Percentiles rank a stretch among this genome's conserved stretches.
Conservation (phyloP, 2,888 invertebrate genomes). For the Hypena proboscidalis region DNA sequence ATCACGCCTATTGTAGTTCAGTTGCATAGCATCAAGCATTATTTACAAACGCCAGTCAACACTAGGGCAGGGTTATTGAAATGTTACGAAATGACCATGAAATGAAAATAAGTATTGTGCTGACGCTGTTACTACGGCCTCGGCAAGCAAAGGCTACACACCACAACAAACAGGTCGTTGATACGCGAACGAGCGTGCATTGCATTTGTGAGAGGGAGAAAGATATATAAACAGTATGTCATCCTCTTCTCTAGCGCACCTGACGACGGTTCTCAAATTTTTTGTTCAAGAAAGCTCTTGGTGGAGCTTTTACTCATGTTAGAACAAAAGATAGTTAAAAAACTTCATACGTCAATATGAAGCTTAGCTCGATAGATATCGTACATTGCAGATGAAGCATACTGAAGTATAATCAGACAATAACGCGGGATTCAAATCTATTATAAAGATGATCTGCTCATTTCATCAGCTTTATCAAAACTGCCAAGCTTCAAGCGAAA, state of each 20-base stretch:
- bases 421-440: too few species aligned
- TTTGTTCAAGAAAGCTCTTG: conserved; percentile 14
- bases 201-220: conserved; percentile 66
- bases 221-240: conserved; percentile 69
- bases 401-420: too few species aligned
- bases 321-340: too few species aligned
- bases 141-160: conserved; percentile 61
- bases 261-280: conserved; percentile 57
- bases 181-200: conserved; percentile 65
- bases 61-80: conserved; percentile 63
- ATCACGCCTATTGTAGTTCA: conserved; percentile 47
- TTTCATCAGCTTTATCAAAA: too few species aligned
- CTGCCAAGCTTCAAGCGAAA: too few species aligned
- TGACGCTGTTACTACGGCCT: conserved; percentile 66
- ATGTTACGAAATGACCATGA: conserved; percentile 80
- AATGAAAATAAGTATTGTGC: conserved; percentile 73
- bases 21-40: conserved; percentile 48
- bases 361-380: too few species aligned
- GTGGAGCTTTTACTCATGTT: neutral
- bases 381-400: too few species aligned
- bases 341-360: too few species aligned
- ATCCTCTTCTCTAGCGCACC: conserved; percentile 54
- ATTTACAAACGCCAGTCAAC: conserved; percentile 60
- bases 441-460: too few species aligned
- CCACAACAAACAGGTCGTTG: conserved; percentile 76